Evolutionary conservation across 2,113 vertebrate genomes (phyloP).

Genomic region (Tapirus terrestris): DNA sequence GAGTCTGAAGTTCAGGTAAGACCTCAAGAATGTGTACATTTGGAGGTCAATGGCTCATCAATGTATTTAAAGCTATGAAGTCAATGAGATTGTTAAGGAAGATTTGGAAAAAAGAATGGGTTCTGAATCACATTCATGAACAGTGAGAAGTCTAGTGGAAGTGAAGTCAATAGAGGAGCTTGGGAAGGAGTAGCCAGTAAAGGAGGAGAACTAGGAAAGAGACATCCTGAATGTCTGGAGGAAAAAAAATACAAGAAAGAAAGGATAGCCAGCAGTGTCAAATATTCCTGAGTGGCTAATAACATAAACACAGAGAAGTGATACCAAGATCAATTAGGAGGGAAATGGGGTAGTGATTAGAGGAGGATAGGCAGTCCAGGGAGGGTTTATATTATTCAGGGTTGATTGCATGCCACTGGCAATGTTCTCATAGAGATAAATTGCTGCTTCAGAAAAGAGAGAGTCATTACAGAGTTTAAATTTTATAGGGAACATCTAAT

Average conservation of each 20-base stretch:
- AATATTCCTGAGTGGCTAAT: neutral
- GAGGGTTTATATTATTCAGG: neutral
- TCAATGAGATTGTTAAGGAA: neutral
- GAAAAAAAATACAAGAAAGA: neutral
- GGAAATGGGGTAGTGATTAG: neutral
- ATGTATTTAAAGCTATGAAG: neutral
- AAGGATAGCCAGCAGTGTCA: neutral
- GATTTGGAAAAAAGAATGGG: neutral
- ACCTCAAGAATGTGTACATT: neutral
- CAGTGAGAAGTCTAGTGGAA: neutral
- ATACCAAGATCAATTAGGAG: neutral
- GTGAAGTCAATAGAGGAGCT: neutral
- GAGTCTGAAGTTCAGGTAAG: neutral
- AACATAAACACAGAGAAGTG: neutral
- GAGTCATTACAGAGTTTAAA: neutral
- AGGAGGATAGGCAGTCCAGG: neutral
- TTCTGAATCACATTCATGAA: neutral
- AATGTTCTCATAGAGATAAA: neutral
- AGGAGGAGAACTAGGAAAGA: neutral
- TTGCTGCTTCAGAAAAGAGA: neutral
- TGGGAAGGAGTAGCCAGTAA: neutral
- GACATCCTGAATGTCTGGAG: neutral
- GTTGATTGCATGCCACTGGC: neutral
- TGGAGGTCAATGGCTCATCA: neutral
- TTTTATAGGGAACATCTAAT: neutral